Percentiles rank a stretch among this genome's conserved stretches.
phyloP scores from a whole-genome alignment of 2,888 invertebrate species.

The Linnaemya tessellans region DNA sequence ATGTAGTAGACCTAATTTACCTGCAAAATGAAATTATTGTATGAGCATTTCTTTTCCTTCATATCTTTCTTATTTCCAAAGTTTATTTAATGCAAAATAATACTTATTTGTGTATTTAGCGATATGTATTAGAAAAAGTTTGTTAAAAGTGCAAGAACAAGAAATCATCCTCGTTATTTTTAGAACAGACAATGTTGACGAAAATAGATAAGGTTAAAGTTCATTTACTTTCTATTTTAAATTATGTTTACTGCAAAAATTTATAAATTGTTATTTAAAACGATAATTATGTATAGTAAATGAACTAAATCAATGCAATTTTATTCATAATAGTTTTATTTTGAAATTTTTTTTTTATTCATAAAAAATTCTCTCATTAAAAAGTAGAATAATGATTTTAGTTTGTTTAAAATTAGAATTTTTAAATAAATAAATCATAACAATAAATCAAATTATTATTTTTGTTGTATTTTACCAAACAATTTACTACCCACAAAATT shows the following conservation, averaged over 20 bases:
- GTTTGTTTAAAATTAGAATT: slow-evolving; percentile 30
- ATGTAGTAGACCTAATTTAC: slow-evolving; percentile 53
- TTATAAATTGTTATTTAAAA: slow-evolving; percentile 29
- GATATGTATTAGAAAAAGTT: slow-evolving; percentile 50
- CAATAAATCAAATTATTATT: background rate
- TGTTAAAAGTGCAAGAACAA: slow-evolving; percentile 49
- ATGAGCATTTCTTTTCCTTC: slow-evolving; percentile 60
- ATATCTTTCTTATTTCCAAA: slow-evolving; percentile 15
- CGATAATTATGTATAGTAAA: slow-evolving; percentile 19
- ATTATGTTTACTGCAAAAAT: slow-evolving; percentile 30
- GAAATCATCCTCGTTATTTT: slow-evolving; percentile 30
- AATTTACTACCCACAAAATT: background rate
- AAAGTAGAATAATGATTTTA: slow-evolving; percentile 12
- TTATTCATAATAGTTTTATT: slow-evolving; percentile 39
- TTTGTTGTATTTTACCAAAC: background rate
- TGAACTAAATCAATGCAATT: slow-evolving; percentile 64
- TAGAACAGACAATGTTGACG: slow-evolving; percentile 19
- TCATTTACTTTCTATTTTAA: background rate
- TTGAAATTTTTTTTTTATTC: background rate
- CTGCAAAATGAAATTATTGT: slow-evolving; percentile 65
- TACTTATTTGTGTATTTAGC: slow-evolving; percentile 50
- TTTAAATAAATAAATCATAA: slow-evolving; percentile 61
- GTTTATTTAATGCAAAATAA: slow-evolving; percentile 14
- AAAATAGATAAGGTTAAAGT: background rate
- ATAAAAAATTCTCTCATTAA: slow-evolving; percentile 19